Conservation (phyloP, 2,797 vertebrate genomes). For the Arnoldichthys spilopterus region DNA sequence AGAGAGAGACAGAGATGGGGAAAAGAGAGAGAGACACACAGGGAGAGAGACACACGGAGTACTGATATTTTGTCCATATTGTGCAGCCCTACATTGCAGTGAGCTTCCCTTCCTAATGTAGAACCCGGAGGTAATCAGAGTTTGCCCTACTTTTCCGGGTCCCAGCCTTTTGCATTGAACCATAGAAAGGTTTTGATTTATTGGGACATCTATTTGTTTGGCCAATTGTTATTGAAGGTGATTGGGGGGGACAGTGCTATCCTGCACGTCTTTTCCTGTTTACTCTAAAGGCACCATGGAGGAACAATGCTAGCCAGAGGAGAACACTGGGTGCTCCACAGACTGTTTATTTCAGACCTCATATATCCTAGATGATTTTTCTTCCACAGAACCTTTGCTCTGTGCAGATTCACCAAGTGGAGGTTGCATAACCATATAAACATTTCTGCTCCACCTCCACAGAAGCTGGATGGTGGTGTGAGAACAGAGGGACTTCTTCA, state of each 20-base stretch:
- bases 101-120: not conserved
- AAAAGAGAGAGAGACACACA: too few relatives aligned
- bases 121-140: not conserved
- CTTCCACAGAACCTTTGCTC: constrained; percentile 20
- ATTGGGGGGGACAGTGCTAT: not conserved
- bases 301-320: constrained; percentile 27
- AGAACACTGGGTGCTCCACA: constrained; percentile 30
- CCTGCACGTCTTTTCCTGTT: constrained; percentile 47
- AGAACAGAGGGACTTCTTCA: not conserved
- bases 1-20: too few relatives aligned
- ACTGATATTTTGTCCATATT: too few relatives aligned
- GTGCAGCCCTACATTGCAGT: not conserved
- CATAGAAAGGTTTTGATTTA: not conserved
- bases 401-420: constrained; percentile 17
- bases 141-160: not conserved
- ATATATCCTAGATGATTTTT: not conserved
- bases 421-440: constrained; percentile 40
- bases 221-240: constrained; percentile 17
- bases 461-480: not conserved
- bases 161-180: not conserved
- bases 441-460: constrained; percentile 31
- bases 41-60: too few relatives aligned
- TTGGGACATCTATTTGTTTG: constrained; percentile 7
- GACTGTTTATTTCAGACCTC: constrained; percentile 35
- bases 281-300: constrained; percentile 13